Conservation (phyloP, 2,888 invertebrate genomes). For the Ennomos quercinarius region DNA sequence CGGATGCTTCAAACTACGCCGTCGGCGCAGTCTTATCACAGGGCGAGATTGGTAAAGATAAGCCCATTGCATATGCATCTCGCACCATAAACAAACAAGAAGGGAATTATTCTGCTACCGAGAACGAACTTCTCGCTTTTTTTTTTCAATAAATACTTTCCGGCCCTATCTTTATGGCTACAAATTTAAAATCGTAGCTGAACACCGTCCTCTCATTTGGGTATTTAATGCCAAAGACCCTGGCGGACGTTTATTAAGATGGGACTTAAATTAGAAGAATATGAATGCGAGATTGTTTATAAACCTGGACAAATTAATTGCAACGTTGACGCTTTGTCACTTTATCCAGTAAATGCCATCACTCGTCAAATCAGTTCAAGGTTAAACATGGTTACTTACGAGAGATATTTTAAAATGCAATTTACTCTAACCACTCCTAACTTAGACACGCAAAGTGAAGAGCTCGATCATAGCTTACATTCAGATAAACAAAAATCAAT, state of each 20-base stretch:
- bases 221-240: no score
- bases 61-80: slow-evolving; percentile 1
- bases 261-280: no score
- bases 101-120: slow-evolving; percentile 10
- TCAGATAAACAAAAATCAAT: slow-evolving; percentile 17
- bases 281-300: no score
- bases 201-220: background rate
- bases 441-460: slow-evolving; percentile 9
- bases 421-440: slow-evolving; percentile 8
- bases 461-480: slow-evolving; percentile 13
- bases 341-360: background rate
- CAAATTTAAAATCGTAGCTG: slow-evolving; percentile 20
- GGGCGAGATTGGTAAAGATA: background rate
- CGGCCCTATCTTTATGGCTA: background rate
- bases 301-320: no score
- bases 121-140: slow-evolving; percentile 3
- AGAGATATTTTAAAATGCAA: background rate
- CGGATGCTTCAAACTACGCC: no score
- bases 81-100: slow-evolving; percentile 9
- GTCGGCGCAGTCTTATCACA: no score
- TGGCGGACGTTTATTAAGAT: no score
- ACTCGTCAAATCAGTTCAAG: background rate
- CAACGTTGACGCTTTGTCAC: background rate
- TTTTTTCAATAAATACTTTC: slow-evolving; percentile 3
- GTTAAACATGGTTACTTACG: background rate